Evolutionary conservation across 1,140 invertebrate species (phyloP), one percentile per base, ranked within the genome.

Genomic region (Dermatophagoides farinae): DNA sequence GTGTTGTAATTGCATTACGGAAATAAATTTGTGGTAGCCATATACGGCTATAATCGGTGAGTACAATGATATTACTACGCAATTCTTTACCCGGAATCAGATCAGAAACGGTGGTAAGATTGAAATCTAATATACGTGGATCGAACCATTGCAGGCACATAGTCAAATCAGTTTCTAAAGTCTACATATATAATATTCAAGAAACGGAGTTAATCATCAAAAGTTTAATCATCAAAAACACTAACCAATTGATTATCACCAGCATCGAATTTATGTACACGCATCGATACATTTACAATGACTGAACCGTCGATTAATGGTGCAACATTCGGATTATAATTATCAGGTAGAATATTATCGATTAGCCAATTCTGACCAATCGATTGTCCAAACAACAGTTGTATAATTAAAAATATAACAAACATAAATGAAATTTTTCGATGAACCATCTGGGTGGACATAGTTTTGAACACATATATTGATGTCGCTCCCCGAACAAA

Each of bases 11-110:
- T 37, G 58, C 58, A 25, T 60, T 60, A 11, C 44, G 58, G 50
- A 60, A 60, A 23, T 60, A 60, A 4, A 60, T 37, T 16, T 20
- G n/a, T 60, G 58, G 58, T 11, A 49, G 18, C 58, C 58, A 60
- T 16, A 60, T 12, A 40, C 14, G 16, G n/a, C 47, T 39, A 43
- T 6, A 60, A 12, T 12, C 12, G 12, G 53, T 55, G 2, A 55
- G 39, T 38, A 20, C 25, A 16, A 55, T 23, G 11, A 25, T 14
- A 38, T 14, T 55, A 25, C 14, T 14, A 38, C 39, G 5, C 5
- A n/a, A 40, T 55, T 14, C 14, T 39, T 12, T 55, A 12, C 4
- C 23, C 2, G 22, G 12, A 12, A 44, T 40, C 41, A 55, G 4
- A 23, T 55, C 10, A 2, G 38, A n/a, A 12, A 55, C 10, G 4